Percentiles rank a stretch among this genome's conserved stretches.
Conservation (phyloP, 2,113 vertebrate species). For the Piaya cayana region DNA sequence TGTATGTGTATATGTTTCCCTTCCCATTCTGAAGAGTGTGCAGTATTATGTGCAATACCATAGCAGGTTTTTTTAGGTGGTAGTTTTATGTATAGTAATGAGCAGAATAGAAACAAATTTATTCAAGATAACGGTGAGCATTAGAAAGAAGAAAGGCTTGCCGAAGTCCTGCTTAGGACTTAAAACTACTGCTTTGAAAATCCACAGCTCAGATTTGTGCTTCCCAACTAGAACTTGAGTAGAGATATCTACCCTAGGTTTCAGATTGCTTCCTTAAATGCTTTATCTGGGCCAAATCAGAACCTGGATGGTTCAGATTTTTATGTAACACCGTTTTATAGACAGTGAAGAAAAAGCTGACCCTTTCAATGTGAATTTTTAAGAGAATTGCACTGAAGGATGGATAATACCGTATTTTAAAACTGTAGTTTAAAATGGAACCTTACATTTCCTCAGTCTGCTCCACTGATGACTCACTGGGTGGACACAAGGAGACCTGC, state of each 20-base stretch:
- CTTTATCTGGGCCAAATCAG: not conserved
- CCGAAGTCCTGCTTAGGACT: not conserved
- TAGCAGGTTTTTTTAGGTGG: not conserved
- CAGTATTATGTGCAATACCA: fast-evolving
- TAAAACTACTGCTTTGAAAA: not conserved
- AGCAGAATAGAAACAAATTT: not conserved
- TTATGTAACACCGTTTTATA: not conserved
- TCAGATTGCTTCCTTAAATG: not conserved
- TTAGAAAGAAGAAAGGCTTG: not conserved
- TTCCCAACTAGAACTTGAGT: not conserved
- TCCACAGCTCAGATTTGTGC: not conserved
- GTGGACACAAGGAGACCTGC: not conserved
- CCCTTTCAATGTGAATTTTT: not conserved
- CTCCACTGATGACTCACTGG: not conserved
- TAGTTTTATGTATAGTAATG: not conserved
- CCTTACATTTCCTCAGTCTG: not conserved
- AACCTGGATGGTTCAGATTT: not conserved
- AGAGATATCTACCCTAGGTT: not conserved
- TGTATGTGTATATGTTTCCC: fast-evolving
- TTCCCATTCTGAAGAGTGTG: not conserved
- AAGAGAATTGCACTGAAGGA: not conserved
- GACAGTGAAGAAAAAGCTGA: not conserved
- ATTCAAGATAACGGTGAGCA: not conserved
- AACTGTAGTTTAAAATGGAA: not conserved
- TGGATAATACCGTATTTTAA: not conserved